These are phyloP conservation scores for Botia almorhae DNA, from an alignment of 2,797 vertebrate genomes.

Conservation along the genomic window DNA sequence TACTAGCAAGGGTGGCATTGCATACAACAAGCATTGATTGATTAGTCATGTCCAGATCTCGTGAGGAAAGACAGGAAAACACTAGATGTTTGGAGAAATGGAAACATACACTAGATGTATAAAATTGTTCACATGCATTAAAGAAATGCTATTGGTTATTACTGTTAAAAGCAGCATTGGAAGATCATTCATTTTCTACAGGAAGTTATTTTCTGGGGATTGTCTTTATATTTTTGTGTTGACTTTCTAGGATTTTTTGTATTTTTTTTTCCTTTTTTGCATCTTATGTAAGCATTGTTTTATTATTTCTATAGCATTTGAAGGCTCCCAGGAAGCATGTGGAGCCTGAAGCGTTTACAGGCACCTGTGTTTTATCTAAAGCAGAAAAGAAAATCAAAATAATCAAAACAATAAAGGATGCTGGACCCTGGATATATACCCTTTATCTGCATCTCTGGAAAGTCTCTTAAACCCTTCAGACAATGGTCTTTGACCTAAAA, in stretches of 20 bases:
- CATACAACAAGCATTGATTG: conserved; percentile 24
- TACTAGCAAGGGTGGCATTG: conserved; percentile 7
- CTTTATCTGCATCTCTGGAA: neutral
- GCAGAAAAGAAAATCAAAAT: conserved; percentile 28
- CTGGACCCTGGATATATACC: conserved; percentile 65
- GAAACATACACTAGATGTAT: conserved; percentile 45
- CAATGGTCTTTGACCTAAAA: neutral
- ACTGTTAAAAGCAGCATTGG: conserved; percentile 78
- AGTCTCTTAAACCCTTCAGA: neutral
- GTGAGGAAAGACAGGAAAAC: conserved; percentile 10
- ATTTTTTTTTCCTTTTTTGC: neutral
- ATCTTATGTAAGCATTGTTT: neutral
- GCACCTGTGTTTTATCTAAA: conserved; percentile 80
- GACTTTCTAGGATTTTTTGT: neutral
- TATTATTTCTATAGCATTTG: conserved; percentile 45
- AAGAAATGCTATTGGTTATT: conserved; percentile 76
- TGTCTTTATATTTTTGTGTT: conserved; percentile 66
- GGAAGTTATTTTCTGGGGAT: conserved; percentile 71
- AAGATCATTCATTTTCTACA: conserved; percentile 72
- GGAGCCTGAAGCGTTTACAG: conserved; percentile 71
- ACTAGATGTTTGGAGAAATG: conserved; percentile 7
- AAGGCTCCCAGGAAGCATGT: conserved; percentile 71
- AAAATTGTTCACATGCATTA: conserved; percentile 61
- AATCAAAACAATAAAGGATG: conserved; percentile 27
- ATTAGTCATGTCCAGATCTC: conserved; percentile 2